These are phyloP conservation scores for Tetragnatha montana DNA, from an alignment of 2,888 invertebrate species.

Conservation along the genomic window DNA sequence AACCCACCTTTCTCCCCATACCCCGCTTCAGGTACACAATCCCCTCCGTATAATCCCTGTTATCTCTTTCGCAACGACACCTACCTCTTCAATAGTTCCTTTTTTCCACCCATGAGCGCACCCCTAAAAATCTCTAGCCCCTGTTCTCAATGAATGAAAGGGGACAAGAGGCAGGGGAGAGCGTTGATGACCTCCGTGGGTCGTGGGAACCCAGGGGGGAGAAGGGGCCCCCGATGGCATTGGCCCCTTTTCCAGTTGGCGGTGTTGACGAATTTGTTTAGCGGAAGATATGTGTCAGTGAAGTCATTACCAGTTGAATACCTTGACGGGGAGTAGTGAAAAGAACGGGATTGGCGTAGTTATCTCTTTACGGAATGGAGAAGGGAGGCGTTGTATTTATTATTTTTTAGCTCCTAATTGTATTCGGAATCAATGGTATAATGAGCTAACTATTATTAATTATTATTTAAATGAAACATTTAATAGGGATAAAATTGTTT, in stretches of 20 bases:
- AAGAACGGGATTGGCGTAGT: not conserved
- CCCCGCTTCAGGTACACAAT: not conserved
- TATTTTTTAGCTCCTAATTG: too few relatives aligned
- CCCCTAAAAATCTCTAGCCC: slow-evolving; percentile 22
- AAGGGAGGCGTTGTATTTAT: too few relatives aligned
- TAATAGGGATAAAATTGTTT: too few relatives aligned
- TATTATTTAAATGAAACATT: too few relatives aligned
- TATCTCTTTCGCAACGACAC: not conserved
- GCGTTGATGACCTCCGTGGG: slow-evolving; percentile 55
- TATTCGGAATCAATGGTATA: too few relatives aligned
- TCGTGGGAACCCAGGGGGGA: slow-evolving; percentile 56
- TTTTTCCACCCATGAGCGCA: not conserved
- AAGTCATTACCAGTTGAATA: not conserved
- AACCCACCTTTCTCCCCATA: not conserved
- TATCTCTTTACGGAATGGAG: not conserved
- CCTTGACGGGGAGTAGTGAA: not conserved
- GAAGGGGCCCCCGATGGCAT: not conserved
- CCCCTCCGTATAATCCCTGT: not conserved
- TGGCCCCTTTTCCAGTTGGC: not conserved
- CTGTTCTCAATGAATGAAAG: not conserved
- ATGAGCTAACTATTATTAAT: too few relatives aligned
- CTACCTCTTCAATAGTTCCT: slow-evolving; percentile 4
- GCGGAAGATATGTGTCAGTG: not conserved
- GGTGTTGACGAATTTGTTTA: slow-evolving; percentile 14
- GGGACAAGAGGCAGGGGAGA: slow-evolving; percentile 27